Evolutionary conservation across 2,888 invertebrate species (phyloP), one percentile per base, ranked within the genome.

Genomic region (Parapristionchus giblindavisi): DNA sequence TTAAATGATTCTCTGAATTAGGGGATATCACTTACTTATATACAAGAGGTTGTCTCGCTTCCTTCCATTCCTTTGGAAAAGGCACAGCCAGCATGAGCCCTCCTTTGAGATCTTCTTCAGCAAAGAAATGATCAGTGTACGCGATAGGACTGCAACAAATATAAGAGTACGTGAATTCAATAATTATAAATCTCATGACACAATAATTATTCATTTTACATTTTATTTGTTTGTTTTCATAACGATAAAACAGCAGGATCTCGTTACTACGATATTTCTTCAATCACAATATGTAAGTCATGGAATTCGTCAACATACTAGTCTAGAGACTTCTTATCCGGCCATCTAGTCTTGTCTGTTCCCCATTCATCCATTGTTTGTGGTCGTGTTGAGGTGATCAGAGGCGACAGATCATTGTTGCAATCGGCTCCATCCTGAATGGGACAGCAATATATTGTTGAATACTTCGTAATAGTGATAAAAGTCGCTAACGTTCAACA

Each of bases 31-130:
- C 38, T 27, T 14, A 71, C 70, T 32, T 71, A 27, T 21, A 71
- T 6, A 56, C 4, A 4, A 71, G 56, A 1, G 54, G 70, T 8
- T 34, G 38, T 21, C 21, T 17, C 2, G 56, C 14, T 21, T 56
- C 29, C 24, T 40, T 71, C 70, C 70, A 71, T 32, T 54, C 38
- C 0, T 24, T 8, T 3, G 70, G 70, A 27, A 71, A 56, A 5
- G 54, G 54, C 34, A 24, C 29, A 27, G 56, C 54, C 27, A 56
- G 38, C 54, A 71, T 71, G 29, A 56, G 29, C 8, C 29, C 32
- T 21, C 54, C 56, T 5, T 56, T 34, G 5, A 71, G 3, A 40
- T 71, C 70, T 5, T 56, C 70, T 38, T 71, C 70, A 27, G 54
- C 70, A 3, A 56, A 4, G 21, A 56, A 38, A 21, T 56, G 56